phyloP scores from a whole-genome alignment of 2,888 invertebrate species.

The Agonopterix heracliana region DNA sequence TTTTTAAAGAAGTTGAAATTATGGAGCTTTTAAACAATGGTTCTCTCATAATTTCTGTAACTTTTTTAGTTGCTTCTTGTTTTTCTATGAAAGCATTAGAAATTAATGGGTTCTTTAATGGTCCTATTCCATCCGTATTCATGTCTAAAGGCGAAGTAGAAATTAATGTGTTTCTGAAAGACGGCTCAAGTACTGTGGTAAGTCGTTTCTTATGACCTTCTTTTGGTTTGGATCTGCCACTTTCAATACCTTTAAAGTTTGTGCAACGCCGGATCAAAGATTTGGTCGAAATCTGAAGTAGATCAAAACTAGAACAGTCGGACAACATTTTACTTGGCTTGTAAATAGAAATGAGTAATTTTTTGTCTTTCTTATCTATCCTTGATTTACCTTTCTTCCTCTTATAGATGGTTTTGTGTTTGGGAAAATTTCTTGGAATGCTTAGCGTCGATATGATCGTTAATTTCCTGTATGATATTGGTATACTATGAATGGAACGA shows the following conservation, averaged over 20 bases:
- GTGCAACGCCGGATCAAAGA: slow-evolving; percentile 35
- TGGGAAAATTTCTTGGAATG: slow-evolving; percentile 45
- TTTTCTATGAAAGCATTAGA: too few species aligned
- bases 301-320: slow-evolving; percentile 36
- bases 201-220: too few species aligned
- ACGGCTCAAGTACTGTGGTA: too few species aligned
- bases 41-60: slow-evolving; percentile 23
- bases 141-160: too few species aligned
- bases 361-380: slow-evolving; percentile 14
- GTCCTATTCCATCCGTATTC: too few species aligned
- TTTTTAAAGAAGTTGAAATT: slow-evolving; percentile 13
- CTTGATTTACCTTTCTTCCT: slow-evolving; percentile 17
- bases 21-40: slow-evolving; percentile 25
- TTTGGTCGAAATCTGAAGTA: slow-evolving; percentile 41
- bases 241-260: slow-evolving; percentile 14
- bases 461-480: slow-evolving; percentile 32
- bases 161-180: too few species aligned
- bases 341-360: slow-evolving; percentile 20
- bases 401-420: slow-evolving; percentile 10
- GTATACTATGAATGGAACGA: slow-evolving; percentile 22
- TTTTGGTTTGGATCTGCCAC: too few species aligned
- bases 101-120: too few species aligned
- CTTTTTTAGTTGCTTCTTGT: too few species aligned
- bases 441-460: slow-evolving; percentile 56
- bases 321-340: slow-evolving; percentile 22